Conservation (phyloP, 2,888 invertebrate species). For the Clostera curtula region DNA sequence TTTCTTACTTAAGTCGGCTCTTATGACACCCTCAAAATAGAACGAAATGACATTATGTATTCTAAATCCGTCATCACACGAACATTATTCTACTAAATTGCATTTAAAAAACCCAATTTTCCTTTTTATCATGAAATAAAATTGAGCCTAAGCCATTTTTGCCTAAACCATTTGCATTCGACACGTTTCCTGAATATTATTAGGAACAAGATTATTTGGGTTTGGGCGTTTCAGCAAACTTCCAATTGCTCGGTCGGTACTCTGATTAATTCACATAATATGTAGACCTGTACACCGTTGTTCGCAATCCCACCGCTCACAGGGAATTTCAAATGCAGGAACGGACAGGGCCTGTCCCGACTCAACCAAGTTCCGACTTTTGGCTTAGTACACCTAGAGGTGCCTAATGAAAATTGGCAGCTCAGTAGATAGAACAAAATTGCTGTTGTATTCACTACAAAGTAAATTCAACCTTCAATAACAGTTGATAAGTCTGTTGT, state of each 20-base stretch:
- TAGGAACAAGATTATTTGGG: conserved; percentile 9
- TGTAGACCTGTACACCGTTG: conserved; percentile 19
- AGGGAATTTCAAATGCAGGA: conserved; percentile 49
- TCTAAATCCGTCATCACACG: no score
- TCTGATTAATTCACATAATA: conserved; percentile 33
- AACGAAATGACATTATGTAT: no score
- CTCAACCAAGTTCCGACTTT: conserved; percentile 48
- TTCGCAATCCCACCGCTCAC: conserved; percentile 43
- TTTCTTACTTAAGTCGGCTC: no score
- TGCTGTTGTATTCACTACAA: conserved; percentile 18
- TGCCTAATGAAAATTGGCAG: conserved; percentile 68
- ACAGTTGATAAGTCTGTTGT: conserved; percentile 6
- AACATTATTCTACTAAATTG: no score
- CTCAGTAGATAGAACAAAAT: conserved; percentile 52
- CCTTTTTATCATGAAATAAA: no score
- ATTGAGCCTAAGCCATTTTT: no score
- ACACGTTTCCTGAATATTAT: not conserved
- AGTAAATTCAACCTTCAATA: conserved; percentile 15
- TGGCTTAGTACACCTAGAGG: conserved; percentile 38
- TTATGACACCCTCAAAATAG: no score
- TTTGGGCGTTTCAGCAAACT: conserved; percentile 17
- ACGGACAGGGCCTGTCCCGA: conserved; percentile 32
- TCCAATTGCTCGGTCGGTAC: conserved; percentile 26
- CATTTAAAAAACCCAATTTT: no score
- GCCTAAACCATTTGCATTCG: no score